Evolutionary conservation across 1,140 invertebrate genomes (phyloP), one percentile per base, ranked within the genome.

Genomic region (Drosophila nasuta): DNA sequence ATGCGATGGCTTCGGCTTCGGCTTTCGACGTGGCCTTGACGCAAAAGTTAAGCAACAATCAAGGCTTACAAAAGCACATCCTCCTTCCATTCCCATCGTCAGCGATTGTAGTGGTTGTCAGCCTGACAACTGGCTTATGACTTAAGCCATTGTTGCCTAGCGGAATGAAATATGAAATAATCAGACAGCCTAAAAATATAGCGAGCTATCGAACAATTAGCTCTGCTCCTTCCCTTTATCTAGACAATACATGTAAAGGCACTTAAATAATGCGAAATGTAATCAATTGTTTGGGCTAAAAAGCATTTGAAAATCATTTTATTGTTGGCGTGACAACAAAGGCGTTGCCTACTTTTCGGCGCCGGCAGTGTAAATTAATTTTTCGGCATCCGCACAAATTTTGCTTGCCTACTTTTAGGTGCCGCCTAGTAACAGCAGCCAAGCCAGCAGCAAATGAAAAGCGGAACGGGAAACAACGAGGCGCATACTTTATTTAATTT

Each of bases 331-430:
- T 79, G 67, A 68, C 77, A 67, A 79, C 67, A 76, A 75, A 65
- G 38, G 68, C 69, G 56, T 62, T 48, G 41, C 62, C 54, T 66
- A 56, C 62, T 56, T 49, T 72, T 4, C 25, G 38, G 58, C 59
- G 48, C 52, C 38, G 62, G 35, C 43, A 73, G 58, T 60, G 69
- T 49, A 86, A 87, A 75, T 87, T 75, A 79, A 88, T 80, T 87
- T 75, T 35, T 66, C 35, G 28, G 56, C 59, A 88, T 67, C 64
- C 69, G 69, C 43, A 71, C n/a, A 25, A 57, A 68, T 66, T 83
- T 74, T 6, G 63, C 54, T 62, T 69, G 83, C 83, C 63, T 82
- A 80, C 80, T 80, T 68, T 75, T 64, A 52, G 76, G 72, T 49
- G 79, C 43, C 51, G 75, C 82, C 51, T 76, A 73, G 78, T 59